Evolutionary conservation across 2,797 vertebrate genomes (phyloP).

Genomic region (Argya squamiceps): DNA sequence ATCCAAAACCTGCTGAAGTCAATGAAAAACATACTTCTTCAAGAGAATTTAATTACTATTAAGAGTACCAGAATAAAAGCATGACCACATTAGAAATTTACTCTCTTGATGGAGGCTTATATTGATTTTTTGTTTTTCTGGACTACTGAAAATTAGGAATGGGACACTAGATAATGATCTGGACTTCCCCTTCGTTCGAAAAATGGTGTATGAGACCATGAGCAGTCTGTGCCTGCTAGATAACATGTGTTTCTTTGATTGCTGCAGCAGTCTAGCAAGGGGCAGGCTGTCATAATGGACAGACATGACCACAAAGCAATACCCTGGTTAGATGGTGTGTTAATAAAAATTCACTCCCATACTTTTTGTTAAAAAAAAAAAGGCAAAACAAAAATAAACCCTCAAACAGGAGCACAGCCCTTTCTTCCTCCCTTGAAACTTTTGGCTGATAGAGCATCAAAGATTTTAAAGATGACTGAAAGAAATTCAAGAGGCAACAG

Average conservation of each 20-base stretch:
- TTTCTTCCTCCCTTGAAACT: background rate
- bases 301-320: rapidly evolving
- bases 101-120: background rate
- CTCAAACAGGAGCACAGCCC: background rate
- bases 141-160: background rate
- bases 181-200: background rate
- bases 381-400: background rate
- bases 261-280: background rate
- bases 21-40: background rate
- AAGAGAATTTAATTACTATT: background rate
- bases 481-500: background rate
- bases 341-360: background rate
- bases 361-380: no score
- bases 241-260: background rate
- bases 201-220: background rate
- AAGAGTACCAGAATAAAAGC: background rate
- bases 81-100: background rate
- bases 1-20: background rate
- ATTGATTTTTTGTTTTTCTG: background rate
- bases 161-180: background rate
- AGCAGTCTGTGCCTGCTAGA: background rate
- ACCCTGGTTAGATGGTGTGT: background rate
- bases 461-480: background rate
- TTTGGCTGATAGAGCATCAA: background rate
- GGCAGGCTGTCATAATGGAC: background rate